Conservation (phyloP, 1,140 invertebrate genomes). For the Ericerus pela region DNA sequence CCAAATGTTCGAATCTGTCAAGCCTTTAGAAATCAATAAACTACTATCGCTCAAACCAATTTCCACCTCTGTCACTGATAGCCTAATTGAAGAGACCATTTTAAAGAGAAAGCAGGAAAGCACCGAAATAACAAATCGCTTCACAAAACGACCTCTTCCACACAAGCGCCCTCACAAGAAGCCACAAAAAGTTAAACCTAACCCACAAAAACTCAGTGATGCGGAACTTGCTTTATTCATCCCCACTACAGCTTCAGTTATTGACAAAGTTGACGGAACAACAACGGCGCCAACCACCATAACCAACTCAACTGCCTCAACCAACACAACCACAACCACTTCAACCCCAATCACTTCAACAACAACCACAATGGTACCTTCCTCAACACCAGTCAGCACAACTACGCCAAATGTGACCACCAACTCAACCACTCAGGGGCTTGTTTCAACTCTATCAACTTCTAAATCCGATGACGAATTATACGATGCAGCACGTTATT, state of each 20-base stretch:
- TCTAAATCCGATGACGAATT: too few relatives aligned
- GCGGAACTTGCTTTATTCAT: neutral
- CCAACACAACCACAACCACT: neutral
- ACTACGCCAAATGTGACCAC: too few relatives aligned
- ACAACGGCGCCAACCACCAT: neutral
- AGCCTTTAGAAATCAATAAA: conserved; percentile 1
- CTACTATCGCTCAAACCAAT: neutral
- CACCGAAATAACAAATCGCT: neutral
- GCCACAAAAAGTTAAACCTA: neutral
- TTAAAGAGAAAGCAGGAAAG: neutral
- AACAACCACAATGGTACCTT: neutral
- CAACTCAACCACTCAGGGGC: too few relatives aligned
- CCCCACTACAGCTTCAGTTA: neutral
- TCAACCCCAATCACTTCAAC: neutral
- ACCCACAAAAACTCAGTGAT: too few relatives aligned
- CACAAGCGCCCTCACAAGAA: neutral
- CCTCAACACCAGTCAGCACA: too few relatives aligned
- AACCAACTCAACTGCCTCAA: neutral
- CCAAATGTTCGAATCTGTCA: conserved; percentile 2
- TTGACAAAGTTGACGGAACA: neutral
- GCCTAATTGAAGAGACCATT: neutral
- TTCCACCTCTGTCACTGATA: neutral
- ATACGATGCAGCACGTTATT: too few relatives aligned
- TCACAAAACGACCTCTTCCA: neutral
- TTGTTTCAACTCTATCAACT: too few relatives aligned